Evolutionary conservation across 2,888 invertebrate species (phyloP), one percentile per base, ranked within the genome.

Genomic region (Brachynemurus nebulosus): DNA sequence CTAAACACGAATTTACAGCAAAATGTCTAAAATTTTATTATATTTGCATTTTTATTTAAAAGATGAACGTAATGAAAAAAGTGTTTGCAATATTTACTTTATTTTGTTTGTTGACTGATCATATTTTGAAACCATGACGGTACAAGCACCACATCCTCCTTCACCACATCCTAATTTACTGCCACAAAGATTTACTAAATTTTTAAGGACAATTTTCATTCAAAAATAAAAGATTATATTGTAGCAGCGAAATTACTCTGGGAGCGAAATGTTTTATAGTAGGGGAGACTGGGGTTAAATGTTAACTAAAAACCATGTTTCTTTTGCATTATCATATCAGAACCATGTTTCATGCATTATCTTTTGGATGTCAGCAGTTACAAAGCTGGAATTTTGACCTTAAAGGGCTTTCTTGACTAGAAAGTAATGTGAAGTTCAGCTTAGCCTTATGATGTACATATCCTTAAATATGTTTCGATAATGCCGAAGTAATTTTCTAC

Each of bases 111-210:
- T 68, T 3, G 45, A 52, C 1, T 75, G 68, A 53, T 81, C 71
- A 55, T 76, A 77, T 58, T 74, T 78, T 9, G 91, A 91, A 7
- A 93, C 66, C 85, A 93, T 90, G 1, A 95, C 90, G 1, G 93
- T 93, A 58, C 95, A 95, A 1, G 92, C 91, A 0, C 93, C 93
- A 58, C 93, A 95, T 2, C 92, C 92, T 19, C 93, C 93, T 68
- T 93, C 93, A 0, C 85, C 90, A 58, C 95, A 95, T 20, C 89
- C 91, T 49, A 91, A 69, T 67, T 95, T 95, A 3, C 91, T 89
- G 11, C 93, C 93, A 50, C 81, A 83, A 50, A 93, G 65, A 27
- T 72, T 68, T 39, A 90, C 78, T 78, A 52, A 43, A 49, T 36
- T 16, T 5, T 49, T 53, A 55, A 53, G 54, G 53, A 42, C 45